These are phyloP conservation scores for Drosophila eohydei DNA, from an alignment of 2,888 invertebrate species.

Conservation along the genomic window DNA sequence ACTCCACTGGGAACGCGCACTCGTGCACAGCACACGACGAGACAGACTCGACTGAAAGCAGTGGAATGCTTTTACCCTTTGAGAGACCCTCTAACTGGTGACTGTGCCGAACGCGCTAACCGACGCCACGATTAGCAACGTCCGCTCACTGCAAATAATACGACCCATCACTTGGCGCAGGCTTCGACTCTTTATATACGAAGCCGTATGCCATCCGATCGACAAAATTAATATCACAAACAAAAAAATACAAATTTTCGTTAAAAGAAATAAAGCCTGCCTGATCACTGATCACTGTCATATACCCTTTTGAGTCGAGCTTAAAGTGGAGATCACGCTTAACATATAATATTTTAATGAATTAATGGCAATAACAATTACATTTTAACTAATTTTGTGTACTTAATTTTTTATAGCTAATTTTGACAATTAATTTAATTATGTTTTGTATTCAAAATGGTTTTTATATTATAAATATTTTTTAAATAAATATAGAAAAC, in stretches of 20 bases:
- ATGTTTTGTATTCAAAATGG: no score
- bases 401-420: no score
- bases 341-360: neutral
- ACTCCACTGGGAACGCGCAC: conserved; percentile 20
- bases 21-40: conserved; percentile 46
- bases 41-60: conserved; percentile 46
- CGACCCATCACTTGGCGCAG: conserved; percentile 19
- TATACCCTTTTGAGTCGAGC: conserved; percentile 24
- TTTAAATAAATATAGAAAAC: no score
- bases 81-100: conserved; percentile 25
- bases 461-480: no score
- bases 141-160: conserved; percentile 32
- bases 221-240: conserved; percentile 25
- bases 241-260: conserved; percentile 6
- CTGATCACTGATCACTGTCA: neutral
- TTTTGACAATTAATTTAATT: no score
- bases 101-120: conserved; percentile 26
- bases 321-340: neutral
- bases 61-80: conserved; percentile 49
- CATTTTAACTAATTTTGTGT: no score
- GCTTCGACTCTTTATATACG: conserved; percentile 58
- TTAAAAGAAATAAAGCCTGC: neutral
- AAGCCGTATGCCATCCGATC: conserved; percentile 27
- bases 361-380: no score
- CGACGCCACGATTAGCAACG: conserved; percentile 34